phyloP scores from a whole-genome alignment of 2,888 invertebrate species.

The Euplexia lucipara region DNA sequence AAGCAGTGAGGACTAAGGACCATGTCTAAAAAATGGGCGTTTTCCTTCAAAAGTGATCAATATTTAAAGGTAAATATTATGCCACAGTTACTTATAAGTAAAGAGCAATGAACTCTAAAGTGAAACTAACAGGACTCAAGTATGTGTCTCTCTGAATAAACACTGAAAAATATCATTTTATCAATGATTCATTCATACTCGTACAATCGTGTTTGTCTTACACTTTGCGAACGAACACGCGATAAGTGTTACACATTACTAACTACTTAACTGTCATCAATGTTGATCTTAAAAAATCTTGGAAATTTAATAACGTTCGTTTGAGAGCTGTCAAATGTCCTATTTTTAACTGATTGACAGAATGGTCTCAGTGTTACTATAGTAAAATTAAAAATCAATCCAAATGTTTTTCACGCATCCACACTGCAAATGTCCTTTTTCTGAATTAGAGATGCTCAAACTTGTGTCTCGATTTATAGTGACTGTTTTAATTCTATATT shows the following conservation, averaged over 20 bases:
- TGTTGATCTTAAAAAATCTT: not conserved
- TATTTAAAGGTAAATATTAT: too few relatives aligned
- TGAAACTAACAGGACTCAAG: slow-evolving; percentile 24
- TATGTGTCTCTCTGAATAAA: slow-evolving; percentile 33
- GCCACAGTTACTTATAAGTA: not conserved
- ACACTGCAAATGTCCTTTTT: not conserved
- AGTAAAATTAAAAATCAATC: not conserved
- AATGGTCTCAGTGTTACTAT: not conserved
- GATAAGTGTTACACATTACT: slow-evolving; percentile 5
- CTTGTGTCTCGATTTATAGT: slow-evolving; percentile 9
- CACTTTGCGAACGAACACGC: slow-evolving; percentile 20
- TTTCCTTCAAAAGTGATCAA: too few relatives aligned
- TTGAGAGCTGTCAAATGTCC: too few relatives aligned
- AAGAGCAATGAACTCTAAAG: slow-evolving; percentile 29
- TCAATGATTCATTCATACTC: slow-evolving; percentile 45
- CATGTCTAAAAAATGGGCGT: too few relatives aligned
- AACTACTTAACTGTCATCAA: slow-evolving; percentile 10
- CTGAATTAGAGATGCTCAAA: not conserved
- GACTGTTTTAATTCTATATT: not conserved
- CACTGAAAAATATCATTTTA: slow-evolving; percentile 38
- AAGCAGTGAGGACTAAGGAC: too few relatives aligned
- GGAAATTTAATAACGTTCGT: too few relatives aligned
- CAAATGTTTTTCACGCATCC: not conserved
- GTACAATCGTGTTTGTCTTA: slow-evolving; percentile 6
- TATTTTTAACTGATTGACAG: too few relatives aligned